Conservation (phyloP, 23 tunicate genomes). For the Halocynthia roretzi region DNA sequence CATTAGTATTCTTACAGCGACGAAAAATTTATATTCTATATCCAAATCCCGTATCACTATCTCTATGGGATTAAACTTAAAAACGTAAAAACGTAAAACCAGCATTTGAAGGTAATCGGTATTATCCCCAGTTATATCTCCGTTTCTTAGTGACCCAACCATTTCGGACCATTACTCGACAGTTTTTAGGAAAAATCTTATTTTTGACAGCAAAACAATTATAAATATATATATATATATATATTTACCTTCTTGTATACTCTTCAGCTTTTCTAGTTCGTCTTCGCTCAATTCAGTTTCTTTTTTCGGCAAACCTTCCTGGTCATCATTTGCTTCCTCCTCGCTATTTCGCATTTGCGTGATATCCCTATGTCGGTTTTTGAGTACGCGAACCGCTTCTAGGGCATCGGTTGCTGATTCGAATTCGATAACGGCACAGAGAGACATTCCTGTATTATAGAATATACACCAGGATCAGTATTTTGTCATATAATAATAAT, state of each 20-base stretch:
- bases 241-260: not conserved
- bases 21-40: no score
- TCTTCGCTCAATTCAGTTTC: slow-evolving; percentile 1
- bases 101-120: not conserved
- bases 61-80: slow-evolving; percentile 12
- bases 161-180: no score
- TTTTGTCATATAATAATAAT: not conserved
- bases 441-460: slow-evolving; percentile 29
- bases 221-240: not conserved
- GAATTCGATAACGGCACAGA: slow-evolving; percentile 90
- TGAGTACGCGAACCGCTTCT: slow-evolving; percentile 65
- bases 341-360: no score
- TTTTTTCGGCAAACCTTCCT: not conserved
- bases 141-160: no score
- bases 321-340: not conserved
- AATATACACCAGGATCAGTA: not conserved
- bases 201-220: not conserved
- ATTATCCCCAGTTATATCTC: no score
- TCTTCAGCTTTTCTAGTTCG: not conserved
- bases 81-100: not conserved
- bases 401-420: slow-evolving; percentile 71
- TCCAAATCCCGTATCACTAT: not conserved
- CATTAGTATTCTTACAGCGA: no score
- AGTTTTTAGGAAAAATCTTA: no score
- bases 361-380: slow-evolving; percentile 8